Conservation (phyloP, 2,113 vertebrate genomes). For the Crotophaga sulcirostris region DNA sequence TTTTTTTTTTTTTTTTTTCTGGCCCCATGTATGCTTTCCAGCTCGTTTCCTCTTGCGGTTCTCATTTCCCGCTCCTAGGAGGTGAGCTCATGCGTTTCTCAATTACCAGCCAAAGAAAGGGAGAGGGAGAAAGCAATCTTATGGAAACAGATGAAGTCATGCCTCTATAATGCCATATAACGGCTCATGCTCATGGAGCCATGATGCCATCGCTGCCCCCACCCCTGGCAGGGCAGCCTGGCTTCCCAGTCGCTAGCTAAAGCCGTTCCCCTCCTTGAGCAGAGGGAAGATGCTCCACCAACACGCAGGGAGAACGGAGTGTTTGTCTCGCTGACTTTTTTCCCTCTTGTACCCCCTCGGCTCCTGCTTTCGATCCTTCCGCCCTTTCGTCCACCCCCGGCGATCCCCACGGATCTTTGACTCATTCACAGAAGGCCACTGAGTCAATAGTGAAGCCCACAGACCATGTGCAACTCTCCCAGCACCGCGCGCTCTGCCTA, state of each 20-base stretch:
- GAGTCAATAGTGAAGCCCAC: constrained; percentile 51
- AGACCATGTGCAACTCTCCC: constrained; percentile 7
- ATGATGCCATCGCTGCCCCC: background rate
- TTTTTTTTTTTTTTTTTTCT: constrained; percentile 61
- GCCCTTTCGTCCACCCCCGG: background rate
- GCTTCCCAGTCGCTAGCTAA: background rate
- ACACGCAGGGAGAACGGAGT: fast-evolving
- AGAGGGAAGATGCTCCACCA: background rate
- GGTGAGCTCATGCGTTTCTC: constrained; percentile 73
- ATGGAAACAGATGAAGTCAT: constrained; percentile 74
- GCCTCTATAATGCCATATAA: constrained; percentile 49
- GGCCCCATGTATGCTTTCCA: constrained; percentile 58
- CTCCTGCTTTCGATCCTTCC: background rate
- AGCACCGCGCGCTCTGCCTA: background rate
- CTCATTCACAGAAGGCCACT: constrained; percentile 37
- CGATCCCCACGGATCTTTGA: constrained; percentile 33
- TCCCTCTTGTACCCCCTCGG: background rate
- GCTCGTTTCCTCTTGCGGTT: constrained; percentile 68
- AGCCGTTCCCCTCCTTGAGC: background rate
- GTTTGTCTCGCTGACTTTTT: background rate
- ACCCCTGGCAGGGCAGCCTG: background rate
- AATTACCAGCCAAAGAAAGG: constrained; percentile 68
- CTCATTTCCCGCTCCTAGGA: constrained; percentile 71
- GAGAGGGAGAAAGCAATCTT: constrained; percentile 63
- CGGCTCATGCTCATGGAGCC: background rate